These are phyloP conservation scores for Smithornis capensis DNA, from an alignment of 2,113 vertebrate genomes.

Conservation along the genomic window DNA sequence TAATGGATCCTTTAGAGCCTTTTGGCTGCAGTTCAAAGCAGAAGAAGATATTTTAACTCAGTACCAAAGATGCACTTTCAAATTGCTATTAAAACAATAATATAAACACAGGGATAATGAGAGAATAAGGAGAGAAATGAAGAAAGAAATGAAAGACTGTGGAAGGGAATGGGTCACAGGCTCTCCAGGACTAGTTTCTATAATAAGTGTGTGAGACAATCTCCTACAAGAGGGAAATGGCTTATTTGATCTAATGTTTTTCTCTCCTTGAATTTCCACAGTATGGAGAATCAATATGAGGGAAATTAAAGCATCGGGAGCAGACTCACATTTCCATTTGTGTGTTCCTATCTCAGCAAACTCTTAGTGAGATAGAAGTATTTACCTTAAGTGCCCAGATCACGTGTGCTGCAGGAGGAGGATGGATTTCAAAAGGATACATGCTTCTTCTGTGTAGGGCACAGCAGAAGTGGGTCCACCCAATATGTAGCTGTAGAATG, in stretches of 20 bases:
- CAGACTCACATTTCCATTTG: conserved; percentile 60
- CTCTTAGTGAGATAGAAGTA: background rate
- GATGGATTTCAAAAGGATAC: conserved; percentile 86
- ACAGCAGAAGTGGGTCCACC: conserved; percentile 79
- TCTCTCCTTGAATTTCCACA: conserved; percentile 58
- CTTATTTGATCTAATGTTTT: conserved; percentile 56
- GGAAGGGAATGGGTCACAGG: conserved; percentile 32
- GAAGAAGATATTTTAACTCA: background rate
- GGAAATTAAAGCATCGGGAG: conserved; percentile 50
- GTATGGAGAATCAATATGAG: conserved; percentile 55
- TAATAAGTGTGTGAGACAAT: conserved; percentile 41
- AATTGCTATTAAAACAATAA: conserved; percentile 31
- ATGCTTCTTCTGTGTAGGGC: conserved; percentile 94
- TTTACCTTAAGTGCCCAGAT: conserved; percentile 62
- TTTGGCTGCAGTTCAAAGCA: conserved; percentile 11
- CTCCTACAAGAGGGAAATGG: conserved; percentile 52
- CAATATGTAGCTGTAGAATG: conserved; percentile 94
- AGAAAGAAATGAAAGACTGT: conserved; percentile 17
- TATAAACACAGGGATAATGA: conserved; percentile 10
- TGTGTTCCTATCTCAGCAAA: conserved; percentile 28
- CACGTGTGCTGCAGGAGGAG: background rate
- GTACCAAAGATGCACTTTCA: conserved; percentile 5
- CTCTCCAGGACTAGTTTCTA: conserved; percentile 21
- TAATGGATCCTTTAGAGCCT: background rate
- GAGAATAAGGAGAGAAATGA: conserved; percentile 23